These are phyloP conservation scores for Phocoena phocoena DNA, from an alignment of 2,113 vertebrate species.

Conservation along the genomic window DNA sequence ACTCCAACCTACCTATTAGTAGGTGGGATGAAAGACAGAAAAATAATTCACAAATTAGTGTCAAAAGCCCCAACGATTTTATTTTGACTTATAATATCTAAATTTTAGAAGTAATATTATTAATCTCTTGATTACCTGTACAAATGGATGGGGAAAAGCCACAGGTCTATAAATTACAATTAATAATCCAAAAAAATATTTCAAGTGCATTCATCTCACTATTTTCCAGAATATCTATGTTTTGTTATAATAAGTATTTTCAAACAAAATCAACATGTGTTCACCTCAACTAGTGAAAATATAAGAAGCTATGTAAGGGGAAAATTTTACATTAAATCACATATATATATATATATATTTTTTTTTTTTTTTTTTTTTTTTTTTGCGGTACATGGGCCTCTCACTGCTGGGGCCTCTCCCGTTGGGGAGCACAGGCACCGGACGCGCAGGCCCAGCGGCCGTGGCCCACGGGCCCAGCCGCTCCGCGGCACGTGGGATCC, in stretches of 20 bases:
- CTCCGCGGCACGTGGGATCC: too few relatives aligned
- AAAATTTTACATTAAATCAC: neutral
- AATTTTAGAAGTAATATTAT: neutral
- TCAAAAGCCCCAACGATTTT: neutral
- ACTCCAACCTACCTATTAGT: neutral
- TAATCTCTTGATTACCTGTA: neutral
- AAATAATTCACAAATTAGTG: neutral
- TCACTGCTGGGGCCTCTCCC: too few relatives aligned
- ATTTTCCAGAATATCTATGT: neutral
- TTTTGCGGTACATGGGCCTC: too few relatives aligned
- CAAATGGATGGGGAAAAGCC: neutral
- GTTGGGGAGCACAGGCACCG: too few relatives aligned
- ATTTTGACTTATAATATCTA: neutral
- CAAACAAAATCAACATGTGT: neutral
- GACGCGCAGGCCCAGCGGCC: too few relatives aligned
- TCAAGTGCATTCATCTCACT: neutral
- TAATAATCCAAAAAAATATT: neutral
- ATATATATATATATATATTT: too few relatives aligned
- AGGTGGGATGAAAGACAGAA: neutral
- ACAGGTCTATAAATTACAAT: neutral
- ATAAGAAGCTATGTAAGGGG: neutral
- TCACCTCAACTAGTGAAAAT: neutral
- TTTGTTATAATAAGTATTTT: conserved; percentile 7
- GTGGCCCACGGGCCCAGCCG: too few relatives aligned
- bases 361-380: too few relatives aligned